phyloP scores from a whole-genome alignment of 1,140 invertebrate genomes.

The Musca vetustissima region DNA sequence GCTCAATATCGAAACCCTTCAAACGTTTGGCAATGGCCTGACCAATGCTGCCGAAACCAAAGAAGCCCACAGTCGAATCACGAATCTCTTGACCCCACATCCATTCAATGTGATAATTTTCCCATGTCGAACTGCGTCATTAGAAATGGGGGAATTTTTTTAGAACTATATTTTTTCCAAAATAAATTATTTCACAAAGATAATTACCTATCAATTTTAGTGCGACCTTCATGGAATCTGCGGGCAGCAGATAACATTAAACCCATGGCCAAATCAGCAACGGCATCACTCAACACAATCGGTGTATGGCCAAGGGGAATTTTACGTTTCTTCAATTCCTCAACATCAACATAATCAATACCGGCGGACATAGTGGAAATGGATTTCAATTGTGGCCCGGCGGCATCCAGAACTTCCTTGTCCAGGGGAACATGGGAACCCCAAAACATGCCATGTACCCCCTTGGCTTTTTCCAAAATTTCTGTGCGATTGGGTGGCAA shows the following conservation, averaged over 20 bases:
- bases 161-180: background rate
- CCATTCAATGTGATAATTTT: constrained; percentile 81
- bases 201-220: constrained; percentile 49
- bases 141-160: no score
- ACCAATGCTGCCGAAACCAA: constrained; percentile 85
- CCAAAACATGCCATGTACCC: constrained; percentile 70
- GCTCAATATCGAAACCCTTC: constrained; percentile 69
- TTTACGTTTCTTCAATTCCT: constrained; percentile 66
- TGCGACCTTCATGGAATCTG: constrained; percentile 76
- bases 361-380: constrained; percentile 89
- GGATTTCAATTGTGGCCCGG: constrained; percentile 76
- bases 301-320: constrained; percentile 87
- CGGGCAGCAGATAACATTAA: constrained; percentile 56
- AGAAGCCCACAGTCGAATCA: constrained; percentile 82
- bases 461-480: constrained; percentile 63
- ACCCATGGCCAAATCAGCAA: constrained; percentile 82
- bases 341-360: constrained; percentile 75
- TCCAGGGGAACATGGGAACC: constrained; percentile 71
- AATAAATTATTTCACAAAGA: background rate
- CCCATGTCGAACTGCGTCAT: constrained; percentile 70
- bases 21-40: constrained; percentile 70
- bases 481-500: constrained; percentile 54
- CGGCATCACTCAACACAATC: constrained; percentile 85
- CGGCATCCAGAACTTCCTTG: constrained; percentile 68
- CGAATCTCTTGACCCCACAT: constrained; percentile 83